phyloP scores from a whole-genome alignment of 2,113 vertebrate genomes.

The rat (Rattus norvegicus) region DNA sequence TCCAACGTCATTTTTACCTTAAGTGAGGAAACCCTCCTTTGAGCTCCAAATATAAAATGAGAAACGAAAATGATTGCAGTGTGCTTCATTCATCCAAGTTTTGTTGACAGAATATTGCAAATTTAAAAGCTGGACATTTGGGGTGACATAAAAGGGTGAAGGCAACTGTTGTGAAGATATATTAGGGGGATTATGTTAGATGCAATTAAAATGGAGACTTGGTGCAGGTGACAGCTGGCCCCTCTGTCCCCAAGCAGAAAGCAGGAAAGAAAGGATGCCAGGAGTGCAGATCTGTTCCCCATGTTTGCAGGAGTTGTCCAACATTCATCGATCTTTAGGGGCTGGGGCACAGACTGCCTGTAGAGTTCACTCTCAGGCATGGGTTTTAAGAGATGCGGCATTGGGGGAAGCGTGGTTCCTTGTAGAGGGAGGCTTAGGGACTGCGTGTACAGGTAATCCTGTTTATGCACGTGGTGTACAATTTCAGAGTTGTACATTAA shows the following conservation, averaged over 20 bases:
- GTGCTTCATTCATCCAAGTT: not conserved
- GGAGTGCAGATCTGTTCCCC: not conserved
- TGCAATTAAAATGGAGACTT: not conserved
- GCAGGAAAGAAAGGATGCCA: fast-evolving
- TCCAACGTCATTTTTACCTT: not conserved
- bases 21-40: not conserved
- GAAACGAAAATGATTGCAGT: not conserved
- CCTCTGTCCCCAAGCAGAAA: not conserved
- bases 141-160: fast-evolving
- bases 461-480: fast-evolving
- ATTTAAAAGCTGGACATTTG: not conserved
- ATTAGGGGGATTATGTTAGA: not conserved
- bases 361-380: too few relatives aligned
- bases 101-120: fast-evolving
- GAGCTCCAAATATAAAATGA: not conserved
- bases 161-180: not conserved
- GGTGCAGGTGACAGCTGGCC: not conserved
- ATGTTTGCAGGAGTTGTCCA: not conserved
- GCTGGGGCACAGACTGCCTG: not conserved
- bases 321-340: too few relatives aligned
- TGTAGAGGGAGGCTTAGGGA: fast-evolving
- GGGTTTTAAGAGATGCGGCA: not conserved
- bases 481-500: slow-evolving; percentile 55
- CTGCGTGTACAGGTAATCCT: not conserved
- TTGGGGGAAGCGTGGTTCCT: not conserved